Evolutionary conservation across 2,797 vertebrate genomes (phyloP), one percentile per base, ranked within the genome.

Genomic region (Helicolenus hilgendorfi): DNA sequence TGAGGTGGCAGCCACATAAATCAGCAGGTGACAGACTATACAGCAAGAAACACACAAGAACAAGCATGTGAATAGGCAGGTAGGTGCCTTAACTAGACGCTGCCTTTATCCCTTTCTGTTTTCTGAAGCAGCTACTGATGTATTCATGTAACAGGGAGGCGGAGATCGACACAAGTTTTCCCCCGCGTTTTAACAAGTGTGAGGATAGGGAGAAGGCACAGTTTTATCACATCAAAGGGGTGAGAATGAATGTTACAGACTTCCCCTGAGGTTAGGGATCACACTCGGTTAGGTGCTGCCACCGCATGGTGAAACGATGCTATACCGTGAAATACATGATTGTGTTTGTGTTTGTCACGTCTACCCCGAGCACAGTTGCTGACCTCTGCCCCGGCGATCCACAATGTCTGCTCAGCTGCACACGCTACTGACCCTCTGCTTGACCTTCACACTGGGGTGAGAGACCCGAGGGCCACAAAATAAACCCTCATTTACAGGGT

Each of bases 401-500:
- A 53, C 77, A 4, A 96, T 96, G 95, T 78, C 56, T 13, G 68
- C 69, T 56, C 86, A 60, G 58, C 82, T 90, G 38, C 69, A 76
- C 64, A 49, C 58, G n/a, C 75, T 93, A 1, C 86, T 96, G 78
- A 59, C 90, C 86, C 70, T 95, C 56, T 79, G 72, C 70, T 62
- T 96, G 93, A 84, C 79, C 71, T 11, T 90, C 49, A 84, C 74
- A 9, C 92, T 77, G 5, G 73, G 96, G 97, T 97, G 90, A 97
- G 95, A 71, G 26, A 67, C 31, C 15, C 8, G 3, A 36, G 58
- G 38, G 38, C 13, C 0, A 81, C 64, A 14, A 45, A 2, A n/a
- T 33, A 11, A 62, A 64, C 9, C 9, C 15, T 8, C 55, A 59
- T 0, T 20, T 20, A 11, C 8, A 59, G 3, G 20, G 31, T 33